These are phyloP conservation scores for Oegoconia quadripuncta DNA, from an alignment of 2,888 invertebrate species.

Conservation along the genomic window DNA sequence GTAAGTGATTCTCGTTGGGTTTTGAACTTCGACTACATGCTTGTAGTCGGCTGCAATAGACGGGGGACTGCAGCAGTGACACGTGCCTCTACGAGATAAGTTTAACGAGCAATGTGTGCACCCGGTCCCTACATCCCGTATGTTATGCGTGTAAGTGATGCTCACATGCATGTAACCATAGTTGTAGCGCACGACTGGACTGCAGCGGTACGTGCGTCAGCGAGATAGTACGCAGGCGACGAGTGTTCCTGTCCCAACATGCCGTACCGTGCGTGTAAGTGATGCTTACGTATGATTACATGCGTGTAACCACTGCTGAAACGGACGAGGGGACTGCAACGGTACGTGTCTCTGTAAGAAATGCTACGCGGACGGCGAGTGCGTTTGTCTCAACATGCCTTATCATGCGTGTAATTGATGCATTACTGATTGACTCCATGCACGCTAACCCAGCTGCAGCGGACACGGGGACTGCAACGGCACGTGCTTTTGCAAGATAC, in stretches of 20 bases:
- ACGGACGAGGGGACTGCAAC: conserved; percentile 91
- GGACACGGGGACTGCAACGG: neutral
- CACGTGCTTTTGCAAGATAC: neutral
- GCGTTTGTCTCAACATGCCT: conserved; percentile 89
- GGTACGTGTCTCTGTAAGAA: neutral
- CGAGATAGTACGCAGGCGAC: conserved; percentile 92
- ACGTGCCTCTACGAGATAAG: conserved; percentile 27
- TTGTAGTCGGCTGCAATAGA: conserved; percentile 83
- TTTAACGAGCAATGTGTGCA: conserved; percentile 90
- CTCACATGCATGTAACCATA: too few relatives aligned
- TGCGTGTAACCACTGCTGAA: conserved; percentile 76
- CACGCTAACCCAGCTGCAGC: conserved; percentile 4
- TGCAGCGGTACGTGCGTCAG: conserved; percentile 94
- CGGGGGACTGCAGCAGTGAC: conserved; percentile 89
- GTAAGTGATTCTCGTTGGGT: conserved; percentile 39
- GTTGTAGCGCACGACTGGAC: conserved; percentile 82
- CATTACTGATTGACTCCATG: too few relatives aligned
- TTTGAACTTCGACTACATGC: neutral
- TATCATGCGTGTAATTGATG: conserved; percentile 70
- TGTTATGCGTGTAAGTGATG: conserved; percentile 43
- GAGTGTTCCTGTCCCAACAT: conserved; percentile 91
- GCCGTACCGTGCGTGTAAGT: conserved; percentile 83
- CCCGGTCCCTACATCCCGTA: conserved; percentile 91
- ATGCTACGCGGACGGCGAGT: conserved; percentile 88
- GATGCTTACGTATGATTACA: neutral